Evolutionary conservation across 2,113 vertebrate species (phyloP).

Genomic region (Pseudorhombus dupliciocellatus): DNA sequence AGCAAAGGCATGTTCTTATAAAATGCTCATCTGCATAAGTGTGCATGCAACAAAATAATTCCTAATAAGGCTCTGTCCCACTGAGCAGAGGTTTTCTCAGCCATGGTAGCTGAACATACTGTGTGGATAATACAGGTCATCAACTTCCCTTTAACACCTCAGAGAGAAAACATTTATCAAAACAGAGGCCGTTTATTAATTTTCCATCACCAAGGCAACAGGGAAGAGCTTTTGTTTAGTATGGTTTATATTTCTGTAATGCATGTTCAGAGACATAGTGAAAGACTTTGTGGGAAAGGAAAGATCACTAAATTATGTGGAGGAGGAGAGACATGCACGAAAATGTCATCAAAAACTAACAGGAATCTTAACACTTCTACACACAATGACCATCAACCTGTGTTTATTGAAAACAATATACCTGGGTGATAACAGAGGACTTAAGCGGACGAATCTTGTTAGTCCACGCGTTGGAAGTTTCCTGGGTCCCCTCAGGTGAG

Average conservation of each 20-base stretch:
- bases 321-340: neutral
- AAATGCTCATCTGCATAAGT: too few relatives aligned
- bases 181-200: neutral
- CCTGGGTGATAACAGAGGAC: slow-evolving; percentile 99
- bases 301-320: neutral
- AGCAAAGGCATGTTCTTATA: neutral
- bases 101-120: too few relatives aligned
- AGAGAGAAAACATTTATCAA: neutral
- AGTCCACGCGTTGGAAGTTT: slow-evolving; percentile 91
- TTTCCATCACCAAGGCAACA: neutral
- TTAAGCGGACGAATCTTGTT: slow-evolving; percentile 94
- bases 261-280: neutral
- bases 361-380: too few relatives aligned
- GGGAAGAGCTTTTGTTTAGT: neutral
- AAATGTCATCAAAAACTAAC: too few relatives aligned
- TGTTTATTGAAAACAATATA: slow-evolving; percentile 48
- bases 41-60: too few relatives aligned
- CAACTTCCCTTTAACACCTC: too few relatives aligned
- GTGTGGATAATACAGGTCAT: too few relatives aligned
- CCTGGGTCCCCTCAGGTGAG: slow-evolving; percentile 88
- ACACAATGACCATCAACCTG: neutral
- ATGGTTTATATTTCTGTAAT: neutral
- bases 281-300: neutral
- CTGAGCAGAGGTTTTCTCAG: too few relatives aligned
- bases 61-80: too few relatives aligned